Evolutionary conservation across 2,113 vertebrate genomes (phyloP), one percentile per base, ranked within the genome.

Genomic region (Triplophysa siluroides): DNA sequence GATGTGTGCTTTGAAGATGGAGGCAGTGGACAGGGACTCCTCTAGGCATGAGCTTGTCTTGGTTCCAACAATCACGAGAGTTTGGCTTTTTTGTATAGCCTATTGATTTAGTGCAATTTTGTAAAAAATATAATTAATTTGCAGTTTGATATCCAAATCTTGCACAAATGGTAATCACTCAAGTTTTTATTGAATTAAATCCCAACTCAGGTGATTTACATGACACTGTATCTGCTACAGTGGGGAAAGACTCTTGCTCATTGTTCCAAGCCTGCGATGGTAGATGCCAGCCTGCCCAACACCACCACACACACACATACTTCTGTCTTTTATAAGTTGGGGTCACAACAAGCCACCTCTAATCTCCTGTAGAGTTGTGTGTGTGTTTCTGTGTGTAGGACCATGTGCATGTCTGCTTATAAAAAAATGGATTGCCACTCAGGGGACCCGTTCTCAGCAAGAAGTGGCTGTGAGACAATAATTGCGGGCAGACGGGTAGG

Each of bases 381-480:
- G 74, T 26, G 67, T 50, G 60, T 76, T 26, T 84, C 54, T 70
- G 64, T 76, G 71, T 16, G 47, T 52, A 47, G 50, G 73, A n/a
- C 13, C 65, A 72, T 79, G 78, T 79, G 67, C 26, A 71, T 83
- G 6, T 41, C 62, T 83, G 79, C 71, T 85, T 77, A 83, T 84
- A 83, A 85, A 85, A 82, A 85, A 88, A 81, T 80, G 54, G 74
- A 83, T 86, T 83, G 70, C 56, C 64, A 81, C 90, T 90, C 88
- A 56, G 79, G 87, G 85, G 85, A 89, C 33, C 74, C 68, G 84
- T 62, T 80, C 43, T 75, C 76, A 85, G 86, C 75, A 67, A 66
- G 86, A 89, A 84, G 79, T 83, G 82, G 81, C 82, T 84, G 80
- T 78, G 71, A 83, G 81, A 87, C 87, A 88, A 87, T 91, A 91